These are phyloP conservation scores for Brachystomella parvula DNA, from an alignment of 1,140 invertebrate genomes.

Conservation along the genomic window DNA sequence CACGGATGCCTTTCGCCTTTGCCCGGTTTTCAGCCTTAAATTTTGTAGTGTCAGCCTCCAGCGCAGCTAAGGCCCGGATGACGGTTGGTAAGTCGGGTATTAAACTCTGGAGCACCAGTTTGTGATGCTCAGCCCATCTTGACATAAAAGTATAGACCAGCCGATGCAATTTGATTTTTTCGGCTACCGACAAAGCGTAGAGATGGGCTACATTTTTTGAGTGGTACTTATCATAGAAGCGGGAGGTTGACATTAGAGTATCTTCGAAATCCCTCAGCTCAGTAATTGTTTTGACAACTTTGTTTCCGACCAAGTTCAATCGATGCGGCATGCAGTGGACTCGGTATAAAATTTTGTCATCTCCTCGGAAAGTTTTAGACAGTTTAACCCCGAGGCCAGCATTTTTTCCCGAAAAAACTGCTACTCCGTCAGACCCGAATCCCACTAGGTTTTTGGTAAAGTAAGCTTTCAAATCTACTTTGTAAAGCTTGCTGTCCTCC, in stretches of 20 bases:
- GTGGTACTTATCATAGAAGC: background rate
- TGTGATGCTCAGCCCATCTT: slow-evolving; percentile 3
- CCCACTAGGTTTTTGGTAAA: slow-evolving; percentile 7
- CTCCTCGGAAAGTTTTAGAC: background rate
- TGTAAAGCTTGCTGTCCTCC: background rate
- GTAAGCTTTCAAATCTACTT: background rate
- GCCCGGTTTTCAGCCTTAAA: background rate
- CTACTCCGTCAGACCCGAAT: background rate
- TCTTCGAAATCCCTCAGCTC: background rate
- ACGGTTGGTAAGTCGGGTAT: background rate
- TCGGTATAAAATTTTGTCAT: slow-evolving; percentile 5
- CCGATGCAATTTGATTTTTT: background rate
- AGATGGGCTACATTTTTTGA: slow-evolving; percentile 6
- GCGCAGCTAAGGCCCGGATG: background rate
- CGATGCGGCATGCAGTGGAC: slow-evolving; percentile 12
- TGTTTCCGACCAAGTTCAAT: slow-evolving; percentile 1
- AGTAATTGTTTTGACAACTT: background rate
- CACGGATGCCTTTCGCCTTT: slow-evolving; percentile 1
- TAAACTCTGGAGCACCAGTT: background rate
- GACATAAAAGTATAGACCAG: slow-evolving; percentile 5
- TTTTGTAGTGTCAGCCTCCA: background rate
- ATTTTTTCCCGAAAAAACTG: background rate
- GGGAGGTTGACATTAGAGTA: background rate
- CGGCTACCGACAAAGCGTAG: background rate
- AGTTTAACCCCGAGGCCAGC: slow-evolving; percentile 10